Base-by-base conservation (phyloP, 2,797 vertebrate species). In the Cuniculus paca region DNA sequence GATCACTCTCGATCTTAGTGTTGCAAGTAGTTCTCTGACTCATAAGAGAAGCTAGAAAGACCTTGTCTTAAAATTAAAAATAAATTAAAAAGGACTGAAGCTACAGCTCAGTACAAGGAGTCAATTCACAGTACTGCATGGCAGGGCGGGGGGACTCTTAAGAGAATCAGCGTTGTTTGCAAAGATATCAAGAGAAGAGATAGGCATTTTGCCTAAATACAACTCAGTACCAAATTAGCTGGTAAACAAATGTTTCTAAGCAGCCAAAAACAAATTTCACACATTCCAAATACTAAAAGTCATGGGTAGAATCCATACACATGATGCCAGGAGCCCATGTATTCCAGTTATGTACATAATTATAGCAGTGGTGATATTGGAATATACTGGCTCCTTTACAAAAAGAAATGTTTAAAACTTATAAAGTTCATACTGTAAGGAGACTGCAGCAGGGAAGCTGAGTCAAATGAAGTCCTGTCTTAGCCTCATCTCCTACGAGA, bases 211-310 rank as follows among this genome's bases (percentile, higher is more conserved):
- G 56, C 31, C 60, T 65, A 77, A 80, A 83, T 26, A 91, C 70
- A 89, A 42, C 58, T 63, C 9, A 50, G 3, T 26, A 39, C 54
- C 42, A 36, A 92, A 74, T 63, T 83, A 84, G 31, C 56, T 87
- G n/a, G 42, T 79, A 50, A 80, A 22, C 63, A 68, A 91, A 91
- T 12, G 2, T 54, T 82, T 92, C 79, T n/a, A n/a, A 82, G 45
- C 24, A 52, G 39, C 70, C 60, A 70, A 82, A 85, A 86, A 86
- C 17, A 54, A 75, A 89, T 93, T 48, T 88, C 52, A 75, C 72
- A 61, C 6, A 50, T 93, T 78, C 48, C 84, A 95, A 92, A 85
- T 82, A 70, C 68, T 88, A 50, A 65, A 90, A 87, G 81, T 90
- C 79, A 79, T 4, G 13, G 14, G 8, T n/a, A 65, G 39, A 80